Conservation (phyloP, 1,140 invertebrate species). For the Propsilocerus akamusi region DNA sequence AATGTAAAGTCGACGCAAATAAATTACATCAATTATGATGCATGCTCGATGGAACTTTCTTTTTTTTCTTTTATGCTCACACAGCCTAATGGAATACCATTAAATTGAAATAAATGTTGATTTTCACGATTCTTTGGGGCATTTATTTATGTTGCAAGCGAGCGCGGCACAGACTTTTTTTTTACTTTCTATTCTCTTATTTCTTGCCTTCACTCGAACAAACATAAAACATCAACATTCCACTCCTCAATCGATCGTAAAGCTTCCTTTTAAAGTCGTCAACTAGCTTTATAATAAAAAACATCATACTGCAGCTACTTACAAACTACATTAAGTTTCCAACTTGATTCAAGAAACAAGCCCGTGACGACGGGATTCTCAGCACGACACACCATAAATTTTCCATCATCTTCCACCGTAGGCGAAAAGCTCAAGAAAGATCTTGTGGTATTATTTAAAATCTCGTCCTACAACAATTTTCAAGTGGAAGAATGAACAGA, state of each 20-base stretch:
- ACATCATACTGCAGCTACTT: no score
- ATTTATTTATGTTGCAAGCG: no score
- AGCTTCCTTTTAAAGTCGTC: no score
- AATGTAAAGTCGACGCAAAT: not conserved
- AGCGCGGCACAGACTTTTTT: no score
- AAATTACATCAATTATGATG: constrained; percentile 2
- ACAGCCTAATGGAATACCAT: not conserved
- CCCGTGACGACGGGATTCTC: constrained; percentile 73
- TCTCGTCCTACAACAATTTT: constrained; percentile 60
- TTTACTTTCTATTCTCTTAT: not conserved
- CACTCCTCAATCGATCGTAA: no score
- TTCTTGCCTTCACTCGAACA: no score
- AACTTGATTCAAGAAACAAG: constrained; percentile 58
- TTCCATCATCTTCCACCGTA: constrained; percentile 66
- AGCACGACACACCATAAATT: constrained; percentile 65
- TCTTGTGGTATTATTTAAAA: constrained; percentile 61
- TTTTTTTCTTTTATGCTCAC: not conserved
- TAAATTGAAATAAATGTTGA: constrained; percentile 2
- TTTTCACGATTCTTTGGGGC: not conserved
- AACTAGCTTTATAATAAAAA: no score
- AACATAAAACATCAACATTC: constrained; percentile 9
- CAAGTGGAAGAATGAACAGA: no score
- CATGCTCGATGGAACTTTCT: not conserved
- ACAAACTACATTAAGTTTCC: constrained; percentile 77
- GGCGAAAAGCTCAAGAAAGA: constrained; percentile 71